Evolutionary conservation across 2,888 invertebrate species (phyloP), one percentile per base, ranked within the genome.

Genomic region (Folsomia manolachei): DNA sequence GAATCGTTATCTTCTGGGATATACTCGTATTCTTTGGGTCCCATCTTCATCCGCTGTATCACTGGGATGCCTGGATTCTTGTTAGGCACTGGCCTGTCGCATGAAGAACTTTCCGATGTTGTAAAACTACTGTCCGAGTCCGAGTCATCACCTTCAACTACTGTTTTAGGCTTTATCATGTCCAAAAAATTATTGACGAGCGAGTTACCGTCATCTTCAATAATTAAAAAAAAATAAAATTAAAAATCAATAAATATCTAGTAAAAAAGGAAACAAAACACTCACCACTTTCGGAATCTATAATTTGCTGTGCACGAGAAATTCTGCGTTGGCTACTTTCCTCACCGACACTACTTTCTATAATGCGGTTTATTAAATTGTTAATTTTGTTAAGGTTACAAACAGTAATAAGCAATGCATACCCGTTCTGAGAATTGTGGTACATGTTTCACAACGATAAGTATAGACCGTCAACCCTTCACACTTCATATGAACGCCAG

Each of bases 401-500:
- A n/a, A n/a, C n/a, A n/a, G n/a, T n/a, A n/a, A n/a, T n/a, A n/a
- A n/a, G n/a, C n/a, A n/a, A n/a, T n/a, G n/a, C 27, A 19, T 39
- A 60, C 63, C 60, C 66, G 71, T 73, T 39, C 68, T 66, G 4
- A 75, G 63, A 52, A 77, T 62, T 7, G 53, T 52, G 1, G 62
- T 39, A 76, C 87, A 87, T n/a, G 84, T 84, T 1, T 70, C 66
- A 79, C 88, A 88, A 26, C 85, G 83, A 85, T 86, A 87, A 1
- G 82, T 74, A 1, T 84, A 82, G 67, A 83, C 82, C 1, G 81
- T 75, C 7, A 87, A 79, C 51, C 83, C 81, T 1, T 85, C 84
- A 80, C 88, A 88, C 1, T 81, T 83, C 68, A 83, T 82, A 81
- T 88, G 88, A 51, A 85, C 84, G 14, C 87, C 88, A 78, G 85